Conservation (phyloP, 1,140 invertebrate genomes). For the Pseudomyrmex dendroicus region DNA sequence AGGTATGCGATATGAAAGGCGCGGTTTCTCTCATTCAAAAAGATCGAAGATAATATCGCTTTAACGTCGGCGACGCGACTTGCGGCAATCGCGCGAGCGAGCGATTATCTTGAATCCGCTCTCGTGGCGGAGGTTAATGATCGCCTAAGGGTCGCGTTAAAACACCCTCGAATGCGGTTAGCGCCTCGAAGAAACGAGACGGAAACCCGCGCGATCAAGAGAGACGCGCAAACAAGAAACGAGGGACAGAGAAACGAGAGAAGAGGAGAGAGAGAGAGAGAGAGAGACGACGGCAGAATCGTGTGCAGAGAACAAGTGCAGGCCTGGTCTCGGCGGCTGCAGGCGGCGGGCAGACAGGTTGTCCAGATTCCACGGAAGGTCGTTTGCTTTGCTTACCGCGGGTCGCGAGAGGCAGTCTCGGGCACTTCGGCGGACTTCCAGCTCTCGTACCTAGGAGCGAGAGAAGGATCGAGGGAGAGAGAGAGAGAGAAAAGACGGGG, state of each 20-base stretch:
- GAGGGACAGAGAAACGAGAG: constrained; percentile 16
- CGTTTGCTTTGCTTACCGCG: constrained; percentile 85
- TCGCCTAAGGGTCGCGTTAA: constrained; percentile 70
- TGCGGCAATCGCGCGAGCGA: neutral
- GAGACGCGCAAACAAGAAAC: constrained; percentile 55
- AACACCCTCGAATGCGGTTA: constrained; percentile 69
- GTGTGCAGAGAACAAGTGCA: constrained; percentile 79
- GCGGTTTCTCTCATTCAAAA: constrained; percentile 47
- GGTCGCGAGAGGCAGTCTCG: constrained; percentile 79
- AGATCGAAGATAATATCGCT: constrained; percentile 29
- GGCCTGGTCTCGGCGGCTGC: constrained; percentile 79
- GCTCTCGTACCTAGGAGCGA: constrained; percentile 61
- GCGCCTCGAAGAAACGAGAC: constrained; percentile 62
- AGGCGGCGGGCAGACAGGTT: constrained; percentile 84
- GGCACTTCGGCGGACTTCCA: constrained; percentile 77
- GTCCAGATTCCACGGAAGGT: constrained; percentile 86
- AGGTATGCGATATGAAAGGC: constrained; percentile 26
- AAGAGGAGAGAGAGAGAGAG: constrained; percentile 4
- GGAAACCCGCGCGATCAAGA: constrained; percentile 37
- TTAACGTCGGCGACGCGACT: constrained; percentile 18
- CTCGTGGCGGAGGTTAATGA: constrained; percentile 60
- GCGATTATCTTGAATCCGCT: constrained; percentile 42
- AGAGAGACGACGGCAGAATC: constrained; percentile 57
- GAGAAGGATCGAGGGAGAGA: neutral
- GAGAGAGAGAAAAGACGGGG: constrained; percentile 9